Evolutionary conservation across 2,888 invertebrate species (phyloP), one percentile per base, ranked within the genome.

Genomic region (Amphiduros pacificus): DNA sequence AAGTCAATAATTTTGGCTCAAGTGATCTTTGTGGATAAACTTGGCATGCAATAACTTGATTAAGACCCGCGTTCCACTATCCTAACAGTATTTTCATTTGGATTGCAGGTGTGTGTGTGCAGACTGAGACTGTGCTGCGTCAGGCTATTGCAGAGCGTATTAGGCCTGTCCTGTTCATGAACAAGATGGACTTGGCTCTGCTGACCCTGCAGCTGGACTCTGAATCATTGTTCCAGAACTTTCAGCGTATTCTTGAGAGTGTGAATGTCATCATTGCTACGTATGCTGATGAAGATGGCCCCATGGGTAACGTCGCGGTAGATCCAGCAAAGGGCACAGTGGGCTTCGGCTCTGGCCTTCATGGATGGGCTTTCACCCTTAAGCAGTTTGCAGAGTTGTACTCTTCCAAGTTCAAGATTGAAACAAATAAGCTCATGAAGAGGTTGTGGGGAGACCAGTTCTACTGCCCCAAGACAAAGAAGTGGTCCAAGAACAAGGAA

Each of bases 371-470:
- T 55, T 99, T 99, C 85, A 99, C 99, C 68, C 88, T 99, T 72
- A 99, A 99, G 87, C 98, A 99, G 87, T 99, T 99, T 87, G 87
- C 98, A 53, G 97, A 98, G 85, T 94, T 99, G 92, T 99, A 99
- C 83, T 91, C 96, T 32, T 93, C 93, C 82, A 99, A 98, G 86
- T 99, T 99, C 89, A 95, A 96, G 94, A 74, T 74, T 20, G 76
- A 97, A 84, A 90, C 91, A 55, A 91, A 91, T 73, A 98, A 98
- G 84, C 89, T 99, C 78, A 99, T 99, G 98, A 95, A 92, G 73
- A 81, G 85, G 66, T 75, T 87, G 49, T 99, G 99, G 99, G 99
- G 99, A 79, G 98, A 99, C 85, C 96, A 96, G 85, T 99, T 97
- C 89, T 99, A 96, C 88, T 95, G 96, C 76, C 87, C 91, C 67